Conservation (phyloP, 1,140 invertebrate genomes). For the Belonocnema kinseyi region DNA sequence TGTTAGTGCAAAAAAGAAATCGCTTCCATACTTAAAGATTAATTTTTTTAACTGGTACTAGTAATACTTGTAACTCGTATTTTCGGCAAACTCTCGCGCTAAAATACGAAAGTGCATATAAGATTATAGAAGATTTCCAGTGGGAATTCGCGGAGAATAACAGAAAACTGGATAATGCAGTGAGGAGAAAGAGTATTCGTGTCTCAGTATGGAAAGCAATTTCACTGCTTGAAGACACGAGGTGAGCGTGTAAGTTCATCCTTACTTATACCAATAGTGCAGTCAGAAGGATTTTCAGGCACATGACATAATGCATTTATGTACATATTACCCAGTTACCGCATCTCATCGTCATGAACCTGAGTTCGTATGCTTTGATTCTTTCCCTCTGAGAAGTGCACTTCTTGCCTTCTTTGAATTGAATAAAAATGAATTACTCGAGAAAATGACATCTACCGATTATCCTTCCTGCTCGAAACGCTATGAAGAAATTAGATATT, state of each 20-base stretch:
- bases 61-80: neutral
- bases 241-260: conserved; percentile 27
- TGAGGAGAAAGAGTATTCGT: neutral
- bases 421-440: neutral
- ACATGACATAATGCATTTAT: conserved; percentile 31
- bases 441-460: conserved; percentile 27
- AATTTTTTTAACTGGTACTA: too few relatives aligned
- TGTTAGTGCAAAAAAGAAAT: too few relatives aligned
- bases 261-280: conserved; percentile 3
- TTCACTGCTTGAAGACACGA: conserved; percentile 24
- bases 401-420: neutral
- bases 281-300: conserved; percentile 18
- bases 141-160: conserved; percentile 7
- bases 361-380: conserved; percentile 5
- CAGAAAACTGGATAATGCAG: conserved; percentile 13
- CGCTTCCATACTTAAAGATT: too few relatives aligned
- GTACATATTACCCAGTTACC: conserved; percentile 29
- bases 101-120: neutral
- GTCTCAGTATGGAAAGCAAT: conserved; percentile 25
- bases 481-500: conserved; percentile 18
- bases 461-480: neutral
- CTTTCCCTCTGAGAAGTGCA: neutral
- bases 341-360: neutral
- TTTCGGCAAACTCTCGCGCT: neutral
- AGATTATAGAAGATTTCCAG: neutral